These are phyloP conservation scores for Patagioenas fasciata DNA, from an alignment of 2,113 vertebrate species.

Conservation along the genomic window DNA sequence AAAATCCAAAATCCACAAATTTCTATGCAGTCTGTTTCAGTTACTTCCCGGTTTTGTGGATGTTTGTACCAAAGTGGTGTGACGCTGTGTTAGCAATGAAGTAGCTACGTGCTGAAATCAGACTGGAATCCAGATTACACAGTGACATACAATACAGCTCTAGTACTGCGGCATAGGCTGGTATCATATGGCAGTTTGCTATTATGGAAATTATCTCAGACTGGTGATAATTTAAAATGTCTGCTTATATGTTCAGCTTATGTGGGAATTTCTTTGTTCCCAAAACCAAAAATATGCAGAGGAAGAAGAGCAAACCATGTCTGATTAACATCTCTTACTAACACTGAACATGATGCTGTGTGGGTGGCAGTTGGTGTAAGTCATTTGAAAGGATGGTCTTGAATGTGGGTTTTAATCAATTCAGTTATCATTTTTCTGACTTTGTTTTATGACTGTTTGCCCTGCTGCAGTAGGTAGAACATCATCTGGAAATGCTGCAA, in stretches of 20 bases:
- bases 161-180: background rate
- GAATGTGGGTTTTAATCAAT: background rate
- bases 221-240: conserved; percentile 6
- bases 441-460: background rate
- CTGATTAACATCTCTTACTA: conserved; percentile 18
- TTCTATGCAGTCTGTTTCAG: background rate
- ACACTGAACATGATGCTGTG: background rate
- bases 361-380: background rate
- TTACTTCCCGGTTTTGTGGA: background rate
- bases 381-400: background rate
- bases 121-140: background rate
- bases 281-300: background rate
- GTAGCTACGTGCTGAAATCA: background rate
- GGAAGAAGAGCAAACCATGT: background rate
- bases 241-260: conserved; percentile 15
- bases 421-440: background rate
- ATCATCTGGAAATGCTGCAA: background rate
- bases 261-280: conserved; percentile 42
- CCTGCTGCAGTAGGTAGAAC: background rate
- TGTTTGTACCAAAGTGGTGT: background rate
- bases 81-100: background rate
- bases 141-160: background rate
- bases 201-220: conserved; percentile 38
- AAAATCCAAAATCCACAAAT: background rate
- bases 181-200: conserved; percentile 24